Conservation (phyloP, 2,888 invertebrate genomes). For the Acrobasis suavella region DNA sequence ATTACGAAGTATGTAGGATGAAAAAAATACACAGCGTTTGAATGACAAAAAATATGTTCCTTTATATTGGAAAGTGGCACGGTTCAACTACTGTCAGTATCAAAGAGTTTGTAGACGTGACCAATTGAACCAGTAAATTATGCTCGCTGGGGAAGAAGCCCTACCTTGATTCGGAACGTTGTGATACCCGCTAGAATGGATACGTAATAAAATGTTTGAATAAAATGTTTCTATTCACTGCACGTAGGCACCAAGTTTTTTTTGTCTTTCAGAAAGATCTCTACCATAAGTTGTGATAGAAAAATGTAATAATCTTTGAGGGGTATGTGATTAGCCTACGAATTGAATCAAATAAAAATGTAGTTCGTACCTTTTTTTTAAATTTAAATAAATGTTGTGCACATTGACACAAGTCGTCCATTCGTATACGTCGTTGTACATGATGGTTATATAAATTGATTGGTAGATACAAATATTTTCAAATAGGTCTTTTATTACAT, state of each 20-base stretch:
- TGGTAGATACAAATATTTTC: no score
- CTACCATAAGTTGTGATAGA: no score
- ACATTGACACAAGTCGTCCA: no score
- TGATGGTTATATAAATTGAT: no score
- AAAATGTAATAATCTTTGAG: not conserved
- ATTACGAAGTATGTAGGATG: not conserved
- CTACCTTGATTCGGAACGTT: constrained; percentile 28
- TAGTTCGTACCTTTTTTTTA: no score
- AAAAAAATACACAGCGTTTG: not conserved
- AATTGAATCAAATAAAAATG: no score
- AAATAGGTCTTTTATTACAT: no score
- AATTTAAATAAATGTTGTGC: no score
- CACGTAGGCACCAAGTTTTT: not conserved
- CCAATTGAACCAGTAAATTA: constrained; percentile 39
- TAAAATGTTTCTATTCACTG: constrained; percentile 5
- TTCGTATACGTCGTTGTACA: no score
- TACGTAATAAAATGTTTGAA: constrained; percentile 13
- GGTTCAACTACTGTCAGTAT: constrained; percentile 9
- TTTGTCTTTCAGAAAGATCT: no score
- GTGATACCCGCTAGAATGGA: constrained; percentile 8
- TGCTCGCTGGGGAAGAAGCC: constrained; percentile 33
- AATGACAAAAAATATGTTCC: not conserved
- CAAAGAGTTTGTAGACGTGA: constrained; percentile 21
- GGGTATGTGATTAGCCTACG: not conserved
- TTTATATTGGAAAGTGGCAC: constrained; percentile 5